phyloP scores from a whole-genome alignment of 2,113 vertebrate species.

The Ctenodactylus gundi region DNA sequence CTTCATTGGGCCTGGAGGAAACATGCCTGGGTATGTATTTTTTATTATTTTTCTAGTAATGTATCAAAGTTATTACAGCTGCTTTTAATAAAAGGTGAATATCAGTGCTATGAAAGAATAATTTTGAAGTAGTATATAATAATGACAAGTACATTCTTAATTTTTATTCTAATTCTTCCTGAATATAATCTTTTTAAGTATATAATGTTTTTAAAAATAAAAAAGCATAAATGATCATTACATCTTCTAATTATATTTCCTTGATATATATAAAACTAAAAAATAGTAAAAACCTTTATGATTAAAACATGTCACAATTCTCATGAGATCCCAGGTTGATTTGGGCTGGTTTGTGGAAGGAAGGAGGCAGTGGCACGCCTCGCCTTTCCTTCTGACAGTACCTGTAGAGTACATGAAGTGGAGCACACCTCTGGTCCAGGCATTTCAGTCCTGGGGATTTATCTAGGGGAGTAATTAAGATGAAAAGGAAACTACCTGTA shows the following conservation, averaged over 20 bases:
- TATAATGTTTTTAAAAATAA: not conserved
- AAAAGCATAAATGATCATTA: not conserved
- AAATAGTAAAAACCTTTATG: not conserved
- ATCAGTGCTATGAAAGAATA: not conserved
- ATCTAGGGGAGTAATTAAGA: slow-evolving; percentile 11
- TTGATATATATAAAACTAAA: too few relatives aligned
- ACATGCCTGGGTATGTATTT: slow-evolving; percentile 93
- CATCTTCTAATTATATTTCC: not conserved
- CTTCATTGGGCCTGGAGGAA: slow-evolving; percentile 97
- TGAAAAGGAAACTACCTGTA: not conserved
- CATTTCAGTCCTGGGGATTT: not conserved
- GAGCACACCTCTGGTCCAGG: not conserved
- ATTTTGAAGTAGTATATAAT: not conserved
- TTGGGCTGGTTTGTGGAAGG: not conserved
- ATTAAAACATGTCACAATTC: not conserved
- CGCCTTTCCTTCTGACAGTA: not conserved
- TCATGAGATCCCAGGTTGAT: not conserved
- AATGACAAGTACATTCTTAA: not conserved
- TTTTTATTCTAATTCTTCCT: slow-evolving; percentile 12
- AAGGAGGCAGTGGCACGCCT: not conserved
- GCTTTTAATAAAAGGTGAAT: not conserved
- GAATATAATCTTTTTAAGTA: not conserved
- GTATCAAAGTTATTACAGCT: not conserved
- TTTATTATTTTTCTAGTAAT: not conserved
- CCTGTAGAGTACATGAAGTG: not conserved